phyloP scores from a whole-genome alignment of 2,113 vertebrate genomes.

The Microcebus lehilahytsara region DNA sequence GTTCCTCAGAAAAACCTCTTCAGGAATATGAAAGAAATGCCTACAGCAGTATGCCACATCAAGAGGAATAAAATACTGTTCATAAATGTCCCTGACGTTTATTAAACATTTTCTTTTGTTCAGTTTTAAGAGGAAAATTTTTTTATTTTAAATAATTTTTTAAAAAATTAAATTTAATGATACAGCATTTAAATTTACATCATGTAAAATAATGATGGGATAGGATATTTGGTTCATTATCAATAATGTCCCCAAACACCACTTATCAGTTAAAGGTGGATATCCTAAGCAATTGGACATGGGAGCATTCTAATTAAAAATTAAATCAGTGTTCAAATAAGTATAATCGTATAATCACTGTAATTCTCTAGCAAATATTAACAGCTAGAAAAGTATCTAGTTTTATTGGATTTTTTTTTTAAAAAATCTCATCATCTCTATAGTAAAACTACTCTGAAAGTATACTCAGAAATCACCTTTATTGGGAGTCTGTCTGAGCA shows the following conservation, averaged over 20 bases:
- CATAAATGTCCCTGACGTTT: slow-evolving; percentile 52
- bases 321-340: slow-evolving; percentile 79
- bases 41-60: background rate
- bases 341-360: slow-evolving; percentile 54
- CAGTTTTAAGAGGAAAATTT: slow-evolving; percentile 66
- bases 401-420: slow-evolving; percentile 26
- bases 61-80: background rate
- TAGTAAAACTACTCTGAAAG: slow-evolving; percentile 33
- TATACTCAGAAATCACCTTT: slow-evolving; percentile 52
- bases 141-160: slow-evolving; percentile 69
- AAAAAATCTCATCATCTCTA: background rate
- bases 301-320: slow-evolving; percentile 80
- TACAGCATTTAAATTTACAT: slow-evolving; percentile 55
- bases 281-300: slow-evolving; percentile 79
- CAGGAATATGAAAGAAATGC: background rate
- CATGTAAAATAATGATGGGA: slow-evolving; percentile 33
- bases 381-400: slow-evolving; percentile 4
- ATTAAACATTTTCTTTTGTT: slow-evolving; percentile 68
- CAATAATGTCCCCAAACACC: slow-evolving; percentile 65
- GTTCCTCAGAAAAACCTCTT: background rate
- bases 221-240: slow-evolving; percentile 70
- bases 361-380: slow-evolving; percentile 60
- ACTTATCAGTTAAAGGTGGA: slow-evolving; percentile 73
- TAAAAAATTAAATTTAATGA: slow-evolving; percentile 72
- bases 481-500: background rate